These are phyloP conservation scores for Physella acuta DNA, from an alignment of 1,140 invertebrate species.

Conservation along the genomic window DNA sequence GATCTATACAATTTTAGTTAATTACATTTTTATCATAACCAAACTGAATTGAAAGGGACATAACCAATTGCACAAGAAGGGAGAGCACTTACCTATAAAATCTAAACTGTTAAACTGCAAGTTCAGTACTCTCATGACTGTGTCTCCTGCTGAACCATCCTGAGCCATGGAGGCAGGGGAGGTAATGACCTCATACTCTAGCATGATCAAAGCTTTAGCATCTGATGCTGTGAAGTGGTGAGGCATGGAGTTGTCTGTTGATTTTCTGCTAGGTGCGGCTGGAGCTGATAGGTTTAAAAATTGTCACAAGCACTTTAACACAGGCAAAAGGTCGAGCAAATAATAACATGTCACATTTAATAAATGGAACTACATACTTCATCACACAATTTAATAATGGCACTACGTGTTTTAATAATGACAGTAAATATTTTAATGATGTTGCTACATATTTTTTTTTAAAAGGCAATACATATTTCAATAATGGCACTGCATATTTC, in stretches of 20 bases:
- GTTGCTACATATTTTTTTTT: too few relatives aligned
- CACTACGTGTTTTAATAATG: too few relatives aligned
- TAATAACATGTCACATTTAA: too few relatives aligned
- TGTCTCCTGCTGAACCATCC: constrained; percentile 57
- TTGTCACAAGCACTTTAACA: neutral
- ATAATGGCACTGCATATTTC: too few relatives aligned
- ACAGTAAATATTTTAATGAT: too few relatives aligned
- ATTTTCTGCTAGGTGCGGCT: neutral
- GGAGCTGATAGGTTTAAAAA: constrained; percentile 1
- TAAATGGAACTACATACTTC: too few relatives aligned
- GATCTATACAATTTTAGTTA: neutral
- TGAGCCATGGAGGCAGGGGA: constrained; percentile 53
- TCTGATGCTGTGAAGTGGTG: constrained; percentile 53
- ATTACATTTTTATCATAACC: neutral
- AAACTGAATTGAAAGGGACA: neutral
- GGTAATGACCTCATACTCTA: constrained; percentile 77
- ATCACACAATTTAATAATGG: too few relatives aligned
- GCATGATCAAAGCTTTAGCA: constrained; percentile 75
- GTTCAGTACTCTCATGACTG: constrained; percentile 76
- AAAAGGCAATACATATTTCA: too few relatives aligned
- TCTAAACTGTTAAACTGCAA: constrained; percentile 93
- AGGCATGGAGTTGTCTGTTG: neutral
- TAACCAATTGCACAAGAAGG: too few relatives aligned
- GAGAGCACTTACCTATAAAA: constrained; percentile 82
- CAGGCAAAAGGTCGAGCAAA: neutral